Base-by-base conservation (phyloP, 2,888 invertebrate genomes). In the Tipula confusa region DNA sequence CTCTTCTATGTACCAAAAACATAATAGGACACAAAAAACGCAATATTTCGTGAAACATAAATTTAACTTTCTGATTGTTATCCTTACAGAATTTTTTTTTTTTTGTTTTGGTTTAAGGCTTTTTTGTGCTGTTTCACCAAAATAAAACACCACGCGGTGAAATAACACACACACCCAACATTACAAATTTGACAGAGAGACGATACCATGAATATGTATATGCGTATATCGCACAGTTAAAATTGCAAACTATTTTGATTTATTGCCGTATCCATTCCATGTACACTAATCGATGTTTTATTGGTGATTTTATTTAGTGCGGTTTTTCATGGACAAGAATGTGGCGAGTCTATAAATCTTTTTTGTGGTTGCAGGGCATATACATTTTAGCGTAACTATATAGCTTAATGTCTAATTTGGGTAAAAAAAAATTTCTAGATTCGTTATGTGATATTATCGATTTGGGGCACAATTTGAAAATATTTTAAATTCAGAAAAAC, bases 41-140 rank as follows among this genome's bases (percentile, higher is more conserved):
- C 64, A 64, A 64, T 64, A 64, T 64, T 64, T 64, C 64, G 64
- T 64, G 64, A 64, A 24, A 64, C 64, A 64, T 64, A 64, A 64
- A 64, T 64, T 64, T 64, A 64, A 64, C 64, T 64, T 64, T 64
- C 64, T 64, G 64, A 64, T 64, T 64, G 64, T 64, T 64, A 64
- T 64, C 64, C 64, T 64, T 64, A 64, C 64, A 64, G 64, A 24
- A 24, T 64, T 64, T 64, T 43, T 43, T 43, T 48, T 48, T 48
- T 48, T 9, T 18, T 48, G 48, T 18, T 33, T 33, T 33, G 33
- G 1, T 6, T 5, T 48, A 18, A 6, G 18, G 6, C 4, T 48
- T 48, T 33, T 64, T 64, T 64, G 18, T 64, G 18, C 18, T 64
- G 64, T 64, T 64, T 64, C 64, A 64, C 64, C 24, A 24, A 9